Evolutionary conservation across 92 coral and sea anemone species (phyloP).

Genomic region (Anthopleura xanthogrammica): DNA sequence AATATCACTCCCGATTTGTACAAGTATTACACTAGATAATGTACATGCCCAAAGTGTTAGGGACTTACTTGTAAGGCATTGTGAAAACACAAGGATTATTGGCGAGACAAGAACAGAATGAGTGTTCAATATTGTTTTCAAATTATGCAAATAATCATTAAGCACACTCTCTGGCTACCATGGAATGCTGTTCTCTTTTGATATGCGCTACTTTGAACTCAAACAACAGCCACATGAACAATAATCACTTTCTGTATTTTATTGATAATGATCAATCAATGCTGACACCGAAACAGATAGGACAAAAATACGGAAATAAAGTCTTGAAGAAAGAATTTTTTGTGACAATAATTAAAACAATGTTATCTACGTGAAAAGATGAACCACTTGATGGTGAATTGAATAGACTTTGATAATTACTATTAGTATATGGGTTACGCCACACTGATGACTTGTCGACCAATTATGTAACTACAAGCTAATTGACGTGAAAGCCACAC

Average conservation of each 20-base stretch:
- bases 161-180: neutral
- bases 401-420: neutral
- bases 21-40: neutral
- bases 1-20: neutral
- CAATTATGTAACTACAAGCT: neutral
- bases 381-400: neutral
- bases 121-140: neutral
- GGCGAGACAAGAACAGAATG: neutral
- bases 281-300: neutral
- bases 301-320: neutral
- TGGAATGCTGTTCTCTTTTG: neutral
- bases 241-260: neutral
- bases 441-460: neutral
- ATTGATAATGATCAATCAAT: neutral
- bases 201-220: neutral
- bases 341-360: neutral
- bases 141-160: constrained; percentile 6
- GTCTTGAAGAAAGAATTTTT: neutral
- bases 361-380: neutral
- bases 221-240: neutral
- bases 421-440: neutral
- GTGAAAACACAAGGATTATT: neutral
- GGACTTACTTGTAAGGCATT: constrained; percentile 12
- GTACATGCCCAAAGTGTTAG: neutral
- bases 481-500: neutral